Evolutionary conservation across 2,113 vertebrate species (phyloP), one percentile per base, ranked within the genome.

Genomic region (Pelvicachromis taeniatus): DNA sequence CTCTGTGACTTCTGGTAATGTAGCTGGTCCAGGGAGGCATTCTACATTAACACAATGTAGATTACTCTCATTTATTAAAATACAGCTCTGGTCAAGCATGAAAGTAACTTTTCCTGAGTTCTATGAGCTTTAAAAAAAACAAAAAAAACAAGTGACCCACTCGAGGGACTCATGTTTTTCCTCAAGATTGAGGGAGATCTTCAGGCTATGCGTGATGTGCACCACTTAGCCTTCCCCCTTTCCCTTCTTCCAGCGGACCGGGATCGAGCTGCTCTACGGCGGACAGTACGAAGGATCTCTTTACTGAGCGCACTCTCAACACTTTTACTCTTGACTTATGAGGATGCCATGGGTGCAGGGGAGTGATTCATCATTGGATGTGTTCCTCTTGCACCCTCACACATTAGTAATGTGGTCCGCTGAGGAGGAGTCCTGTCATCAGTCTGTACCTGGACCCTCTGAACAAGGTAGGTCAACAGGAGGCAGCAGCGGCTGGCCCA

Each of bases 341-440:
- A 96, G 95, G 95, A 95, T 95, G 96, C 94, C 95, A 95, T 89
- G 91, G 92, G 89, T 94, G 89, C 92, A 87, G 91, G 91, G 93
- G 93, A 93, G 95, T 94, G 94, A 97, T 97, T 96, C 95, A 96
- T 97, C 96, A 97, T 91, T 40, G 88, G 92, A 91, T 91, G 90
- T 85, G 93, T 92, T 95, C 95, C 92, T 94, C 93, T 92, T 87
- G 93, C 91, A 94, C 94, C 88, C 93, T 88, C 91, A 95, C 95
- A 95, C 95, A 96, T 96, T 96, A 96, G 96, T 96, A 96, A 97
- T 96, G 96, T 95, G 95, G 95, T 96, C 96, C 96, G 75, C 92
- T 79, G 95, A 96, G 95, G 96, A 96, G 93, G 87, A 92, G 85
- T 89, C 93, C 96, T 97, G 96, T 96, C 96, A 96, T 93, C 95